phyloP scores from a whole-genome alignment of 2,797 vertebrate species.

The Nyctalus aviator region DNA sequence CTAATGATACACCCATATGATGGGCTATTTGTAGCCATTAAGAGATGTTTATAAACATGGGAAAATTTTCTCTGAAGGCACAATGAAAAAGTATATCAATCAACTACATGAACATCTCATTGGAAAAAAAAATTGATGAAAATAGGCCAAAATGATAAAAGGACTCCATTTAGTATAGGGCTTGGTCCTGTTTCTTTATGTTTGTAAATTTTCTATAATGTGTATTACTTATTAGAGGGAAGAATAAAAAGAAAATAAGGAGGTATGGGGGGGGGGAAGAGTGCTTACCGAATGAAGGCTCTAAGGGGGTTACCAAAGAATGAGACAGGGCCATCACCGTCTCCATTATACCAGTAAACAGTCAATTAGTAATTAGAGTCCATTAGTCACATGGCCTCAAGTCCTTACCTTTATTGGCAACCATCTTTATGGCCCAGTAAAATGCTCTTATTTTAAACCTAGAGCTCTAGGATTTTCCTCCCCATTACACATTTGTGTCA shows the following conservation, averaged over 20 bases:
- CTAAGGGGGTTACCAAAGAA: neutral
- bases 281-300: neutral
- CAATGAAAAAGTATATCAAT: neutral
- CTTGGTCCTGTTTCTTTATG: neutral
- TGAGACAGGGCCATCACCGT: neutral
- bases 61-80: neutral
- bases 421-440: neutral
- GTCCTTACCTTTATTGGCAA: neutral
- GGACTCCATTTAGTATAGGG: neutral
- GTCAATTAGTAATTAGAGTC: neutral
- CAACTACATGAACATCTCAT: slow-evolving; percentile 20
- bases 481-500: neutral
- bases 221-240: neutral
- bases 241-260: neutral
- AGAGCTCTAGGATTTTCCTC: neutral
- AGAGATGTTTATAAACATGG: slow-evolving; percentile 42
- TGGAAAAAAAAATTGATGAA: slow-evolving; percentile 16
- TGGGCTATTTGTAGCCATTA: neutral
- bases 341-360: neutral
- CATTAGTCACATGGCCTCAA: neutral
- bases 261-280: no score
- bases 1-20: neutral
- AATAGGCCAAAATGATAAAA: slow-evolving; percentile 26
- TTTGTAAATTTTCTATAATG: slow-evolving; percentile 32
- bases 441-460: neutral